Conservation (phyloP, 2,113 vertebrate genomes). For the Callaeas wilsoni region DNA sequence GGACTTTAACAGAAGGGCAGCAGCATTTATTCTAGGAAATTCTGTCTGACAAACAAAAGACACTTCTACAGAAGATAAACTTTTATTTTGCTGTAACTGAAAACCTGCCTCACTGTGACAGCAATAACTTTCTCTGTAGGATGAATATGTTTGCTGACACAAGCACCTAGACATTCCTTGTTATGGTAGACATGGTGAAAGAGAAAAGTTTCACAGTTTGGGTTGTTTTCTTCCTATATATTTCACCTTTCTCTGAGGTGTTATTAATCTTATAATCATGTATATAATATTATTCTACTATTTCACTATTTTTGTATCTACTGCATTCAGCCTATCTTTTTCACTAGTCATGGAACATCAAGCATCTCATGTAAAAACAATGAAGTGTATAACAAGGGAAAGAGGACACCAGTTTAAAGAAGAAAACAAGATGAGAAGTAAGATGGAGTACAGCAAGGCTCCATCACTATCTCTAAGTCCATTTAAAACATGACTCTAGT, state of each 20-base stretch:
- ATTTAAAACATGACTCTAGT: neutral
- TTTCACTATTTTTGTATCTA: neutral
- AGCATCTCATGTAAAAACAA: neutral
- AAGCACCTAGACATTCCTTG: neutral
- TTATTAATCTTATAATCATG: neutral
- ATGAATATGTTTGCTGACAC: neutral
- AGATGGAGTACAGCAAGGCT: neutral
- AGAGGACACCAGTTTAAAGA: neutral
- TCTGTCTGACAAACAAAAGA: constrained; percentile 14
- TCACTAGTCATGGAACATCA: neutral
- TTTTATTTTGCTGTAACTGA: constrained; percentile 17
- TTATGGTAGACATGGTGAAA: neutral
- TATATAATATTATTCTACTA: neutral
- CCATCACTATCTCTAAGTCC: neutral
- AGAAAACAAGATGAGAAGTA: neutral
- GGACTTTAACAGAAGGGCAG: constrained; percentile 46
- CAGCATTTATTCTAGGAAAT: constrained; percentile 27
- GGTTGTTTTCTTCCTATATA: neutral
- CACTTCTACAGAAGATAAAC: constrained; percentile 12
- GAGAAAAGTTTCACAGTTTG: neutral
- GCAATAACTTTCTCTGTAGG: neutral
- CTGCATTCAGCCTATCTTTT: neutral
- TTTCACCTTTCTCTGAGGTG: neutral
- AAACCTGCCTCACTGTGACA: neutral
- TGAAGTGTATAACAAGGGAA: neutral